Evolutionary conservation across 2,113 vertebrate species (phyloP), one percentile per base, ranked within the genome.

Genomic region (Vidua chalybeata): DNA sequence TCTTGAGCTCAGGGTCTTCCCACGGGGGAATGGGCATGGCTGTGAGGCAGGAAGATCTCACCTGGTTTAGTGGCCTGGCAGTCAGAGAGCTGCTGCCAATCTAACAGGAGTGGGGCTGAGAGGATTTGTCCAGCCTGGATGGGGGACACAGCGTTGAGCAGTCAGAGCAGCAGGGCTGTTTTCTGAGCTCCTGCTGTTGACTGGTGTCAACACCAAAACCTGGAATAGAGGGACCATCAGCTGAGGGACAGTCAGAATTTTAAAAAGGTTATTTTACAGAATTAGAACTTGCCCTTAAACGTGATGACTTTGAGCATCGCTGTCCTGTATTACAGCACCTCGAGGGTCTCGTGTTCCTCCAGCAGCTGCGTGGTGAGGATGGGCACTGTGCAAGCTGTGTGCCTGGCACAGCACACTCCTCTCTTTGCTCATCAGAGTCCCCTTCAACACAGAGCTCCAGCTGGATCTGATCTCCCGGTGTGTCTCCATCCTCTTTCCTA

Each of bases 341-440:
- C 52, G 41, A 26, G 68, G 39, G 10, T 94, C 69, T 66, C 7
- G 9, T 17, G 13, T 69, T 84, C 85, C 78, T 28, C 78, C 97
- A 7, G 97, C 97, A 39, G 96, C 2, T 69, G 97, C 85, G 95
- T 97, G 31, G 88, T 80, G 49, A 84, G 94, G 30, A 95, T 26
- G 33, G 90, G 45, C 88, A 94, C 45, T 28, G 45, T 49, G 35
- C 45, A 27, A 49, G 45, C 41, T 31, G 23, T 22, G 45, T 19
- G 82, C 10, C 71, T 95, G 66, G 97, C 98, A 62, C 97, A 94
- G 52, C 75, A 96, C 11, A 89, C 67, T 35, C 92, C 98, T 31
- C 75, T 96, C 54, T 96, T 97, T 59, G 85, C 80, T 43, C 96
- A 97, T 58, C 97, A 96, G 69, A 97, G 95, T 97, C 97, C 97